Base-by-base conservation (phyloP, 2,113 vertebrate species). In the Rhinolophus ferrumequinum region DNA sequence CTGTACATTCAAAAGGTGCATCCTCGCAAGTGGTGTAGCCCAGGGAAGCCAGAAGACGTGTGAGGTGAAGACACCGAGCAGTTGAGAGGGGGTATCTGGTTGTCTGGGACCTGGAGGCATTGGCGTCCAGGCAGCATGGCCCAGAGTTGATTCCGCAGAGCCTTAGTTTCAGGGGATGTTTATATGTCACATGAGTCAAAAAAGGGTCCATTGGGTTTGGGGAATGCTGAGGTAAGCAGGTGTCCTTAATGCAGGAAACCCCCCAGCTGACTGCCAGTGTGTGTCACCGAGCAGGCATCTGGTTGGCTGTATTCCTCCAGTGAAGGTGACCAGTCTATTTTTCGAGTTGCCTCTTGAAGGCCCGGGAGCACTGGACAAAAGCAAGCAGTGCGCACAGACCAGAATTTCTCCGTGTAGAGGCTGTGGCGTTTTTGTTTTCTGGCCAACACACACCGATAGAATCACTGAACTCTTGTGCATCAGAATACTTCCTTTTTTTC, bases 341-440 rank as follows among this genome's bases (percentile, higher is more conserved):
- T 88, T 54, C 77, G 47, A 85, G 33, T 64, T 69, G 35, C 28
- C 26, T 70, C 73, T 82, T 24, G 56, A 90, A 66, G 56, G 67
- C 26, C 58, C 54, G 26, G 54, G 18, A 73, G 35, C 50, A 8
- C 14, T 38, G 28, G 35, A 15, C 66, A 47, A 66, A 83, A 67
- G 30, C 33, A 47, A 30, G 24, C 79, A 54, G 14, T 14, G 8
- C 19, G 26, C 24, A 26, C 5, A 4, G 64, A 26, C 26, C 50
- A 4, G 75, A 47, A 41, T 93, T 47, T 66, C 22, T 47, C 81
- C 8, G 13, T n/a, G 3, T 0, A 22, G 67, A 28, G 12, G 18
- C 50, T 54, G 10, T 15, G 52, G 44, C 88, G 84, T 77, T 60
- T 88, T 58, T 72, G 70, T 70, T 60, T 93, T 67, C 38, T 82